phyloP scores from a whole-genome alignment of 2,113 vertebrate genomes.

The Tragelaphus imberbis region DNA sequence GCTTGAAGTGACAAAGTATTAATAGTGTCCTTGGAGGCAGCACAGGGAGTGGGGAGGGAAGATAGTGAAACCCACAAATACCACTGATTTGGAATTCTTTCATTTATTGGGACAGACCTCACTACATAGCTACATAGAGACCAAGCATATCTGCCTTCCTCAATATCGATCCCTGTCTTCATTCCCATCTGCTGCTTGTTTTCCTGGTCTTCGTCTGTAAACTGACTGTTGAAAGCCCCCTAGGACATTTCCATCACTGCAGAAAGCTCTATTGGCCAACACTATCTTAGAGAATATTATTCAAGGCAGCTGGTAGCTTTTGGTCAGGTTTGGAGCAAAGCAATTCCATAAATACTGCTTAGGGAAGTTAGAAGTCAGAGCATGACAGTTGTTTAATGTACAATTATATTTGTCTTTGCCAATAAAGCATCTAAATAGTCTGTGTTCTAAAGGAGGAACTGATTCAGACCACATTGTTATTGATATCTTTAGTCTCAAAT shows the following conservation, averaged over 20 bases:
- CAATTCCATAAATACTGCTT: not conserved
- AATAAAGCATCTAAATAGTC: not conserved
- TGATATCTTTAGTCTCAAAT: not conserved
- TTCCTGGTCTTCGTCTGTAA: not conserved
- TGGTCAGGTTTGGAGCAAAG: not conserved
- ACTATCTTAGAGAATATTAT: not conserved
- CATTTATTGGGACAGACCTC: not conserved
- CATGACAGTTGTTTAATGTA: not conserved
- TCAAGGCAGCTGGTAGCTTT: not conserved
- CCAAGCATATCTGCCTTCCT: not conserved
- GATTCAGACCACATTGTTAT: not conserved
- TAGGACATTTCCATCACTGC: not conserved
- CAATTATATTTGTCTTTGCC: not conserved
- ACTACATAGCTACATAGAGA: accelerated
- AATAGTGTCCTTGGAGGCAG: not conserved
- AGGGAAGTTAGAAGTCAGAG: not conserved
- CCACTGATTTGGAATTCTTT: not conserved
- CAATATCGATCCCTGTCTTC: not conserved
- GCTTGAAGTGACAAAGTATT: not conserved
- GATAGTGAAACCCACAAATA: not conserved
- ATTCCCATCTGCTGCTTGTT: not conserved
- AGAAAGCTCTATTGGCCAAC: not conserved
- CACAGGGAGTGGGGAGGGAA: not conserved
- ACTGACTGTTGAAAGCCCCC: not conserved
- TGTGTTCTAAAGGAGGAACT: not conserved